Percentiles rank a stretch among this genome's conserved stretches.
phyloP scores from a whole-genome alignment of 2,888 invertebrate genomes.

The Tenthredo distinguenda region DNA sequence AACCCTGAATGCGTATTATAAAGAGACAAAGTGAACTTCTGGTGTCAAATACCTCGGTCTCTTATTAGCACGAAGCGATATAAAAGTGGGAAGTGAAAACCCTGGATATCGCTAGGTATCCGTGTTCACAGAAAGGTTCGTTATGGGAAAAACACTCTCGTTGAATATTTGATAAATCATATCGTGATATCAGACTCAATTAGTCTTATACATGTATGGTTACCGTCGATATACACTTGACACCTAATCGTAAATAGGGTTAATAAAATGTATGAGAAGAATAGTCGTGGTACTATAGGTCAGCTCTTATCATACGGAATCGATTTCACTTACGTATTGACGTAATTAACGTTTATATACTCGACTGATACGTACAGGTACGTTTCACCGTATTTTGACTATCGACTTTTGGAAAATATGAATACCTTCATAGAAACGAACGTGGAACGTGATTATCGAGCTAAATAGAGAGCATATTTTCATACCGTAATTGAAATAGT shows the following conservation, averaged over 20 bases:
- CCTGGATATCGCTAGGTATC: neutral
- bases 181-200: neutral
- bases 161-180: neutral
- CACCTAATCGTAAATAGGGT: no score
- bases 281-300: neutral
- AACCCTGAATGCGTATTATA: no score
- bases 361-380: neutral
- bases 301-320: neutral
- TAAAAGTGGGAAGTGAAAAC: neutral
- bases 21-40: no score
- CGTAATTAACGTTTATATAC: neutral
- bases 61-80: no score
- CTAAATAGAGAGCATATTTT: no score
- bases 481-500: no score
- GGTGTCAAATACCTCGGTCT: no score
- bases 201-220: neutral
- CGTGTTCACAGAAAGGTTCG: neutral
- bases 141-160: neutral
- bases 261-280: neutral
- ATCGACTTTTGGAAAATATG: no score
- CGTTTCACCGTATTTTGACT: no score
- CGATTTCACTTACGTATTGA: neutral
- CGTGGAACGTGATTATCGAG: no score
- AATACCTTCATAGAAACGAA: no score
- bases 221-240: neutral